These are phyloP conservation scores for Turritopsis rubra DNA, from an alignment of 30 jellyfish, hydroid and myxozoan species.

Conservation along the genomic window DNA sequence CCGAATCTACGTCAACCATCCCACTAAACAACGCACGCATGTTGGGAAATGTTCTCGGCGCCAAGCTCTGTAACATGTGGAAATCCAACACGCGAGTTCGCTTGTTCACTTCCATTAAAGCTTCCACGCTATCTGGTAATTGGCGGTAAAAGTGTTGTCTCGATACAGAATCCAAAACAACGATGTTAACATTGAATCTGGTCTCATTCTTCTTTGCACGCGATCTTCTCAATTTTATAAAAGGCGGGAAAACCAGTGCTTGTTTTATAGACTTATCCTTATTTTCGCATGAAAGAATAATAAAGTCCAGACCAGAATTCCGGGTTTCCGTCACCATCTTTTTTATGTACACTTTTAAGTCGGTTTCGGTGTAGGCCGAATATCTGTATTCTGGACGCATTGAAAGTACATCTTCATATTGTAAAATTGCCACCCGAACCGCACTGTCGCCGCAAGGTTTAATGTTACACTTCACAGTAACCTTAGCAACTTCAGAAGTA, in stretches of 20 bases:
- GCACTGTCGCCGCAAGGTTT: not conserved
- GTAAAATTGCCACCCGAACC: conserved; percentile 15
- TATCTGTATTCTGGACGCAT: not conserved
- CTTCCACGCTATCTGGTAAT: conserved; percentile 63
- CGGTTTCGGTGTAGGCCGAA: not conserved
- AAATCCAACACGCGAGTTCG: conserved; percentile 59
- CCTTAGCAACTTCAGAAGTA: conserved; percentile 38
- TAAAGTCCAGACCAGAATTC: conserved; percentile 28
- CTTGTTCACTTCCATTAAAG: conserved; percentile 29
- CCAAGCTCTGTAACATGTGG: conserved; percentile 85
- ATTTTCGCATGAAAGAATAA: conserved; percentile 58
- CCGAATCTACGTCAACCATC: conserved; percentile 82
- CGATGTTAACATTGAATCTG: conserved; percentile 52
- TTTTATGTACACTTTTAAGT: not conserved
- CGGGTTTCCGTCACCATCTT: conserved; percentile 1
- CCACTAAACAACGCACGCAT: conserved; percentile 96
- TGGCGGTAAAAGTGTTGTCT: conserved; percentile 89
- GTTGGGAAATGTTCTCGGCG: conserved; percentile 97
- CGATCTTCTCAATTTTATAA: not conserved
- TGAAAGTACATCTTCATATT: not conserved
- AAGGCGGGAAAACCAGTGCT: conserved; percentile 79
- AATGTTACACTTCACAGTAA: conserved; percentile 45
- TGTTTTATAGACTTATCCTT: conserved; percentile 54
- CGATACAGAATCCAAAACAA: conserved; percentile 87
- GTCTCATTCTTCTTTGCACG: not conserved